phyloP scores from a whole-genome alignment of 2,888 invertebrate species.

The Nipponacmea schrenckii region DNA sequence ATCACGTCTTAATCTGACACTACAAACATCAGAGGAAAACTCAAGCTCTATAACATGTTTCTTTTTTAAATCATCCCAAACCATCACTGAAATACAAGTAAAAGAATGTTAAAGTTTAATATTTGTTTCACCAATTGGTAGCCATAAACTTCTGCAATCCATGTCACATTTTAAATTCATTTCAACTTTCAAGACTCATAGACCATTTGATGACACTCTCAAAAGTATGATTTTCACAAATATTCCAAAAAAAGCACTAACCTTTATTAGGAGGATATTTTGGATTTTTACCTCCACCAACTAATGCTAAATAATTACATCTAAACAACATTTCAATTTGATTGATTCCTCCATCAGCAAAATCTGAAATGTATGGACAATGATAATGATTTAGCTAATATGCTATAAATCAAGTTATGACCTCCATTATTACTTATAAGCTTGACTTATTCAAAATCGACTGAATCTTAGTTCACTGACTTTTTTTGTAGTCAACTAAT shows the following conservation, averaged over 20 bases:
- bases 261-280: constrained; percentile 92
- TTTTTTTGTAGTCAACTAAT: too few species aligned
- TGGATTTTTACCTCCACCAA: constrained; percentile 92
- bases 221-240: too few species aligned
- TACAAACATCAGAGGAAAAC: constrained; percentile 91
- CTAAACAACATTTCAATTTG: constrained; percentile 98
- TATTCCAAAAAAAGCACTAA: constrained; percentile 45
- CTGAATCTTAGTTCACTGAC: too few species aligned
- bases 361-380: constrained; percentile 72
- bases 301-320: constrained; percentile 91
- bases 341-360: constrained; percentile 90
- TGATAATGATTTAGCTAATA: not conserved
- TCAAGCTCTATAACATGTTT: constrained; percentile 92
- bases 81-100: constrained; percentile 77
- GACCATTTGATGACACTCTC: too few species aligned
- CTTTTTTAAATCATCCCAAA: constrained; percentile 98
- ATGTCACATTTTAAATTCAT: too few species aligned
- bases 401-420: too few species aligned
- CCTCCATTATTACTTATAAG: too few species aligned
- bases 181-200: too few species aligned
- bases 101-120: not conserved
- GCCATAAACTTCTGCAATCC: too few species aligned
- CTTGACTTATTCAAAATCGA: too few species aligned
- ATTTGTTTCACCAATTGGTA: not conserved
- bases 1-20: constrained; percentile 91